phyloP scores from a whole-genome alignment of 2,888 invertebrate genomes.

The Leptinotarsa rubiginosa region DNA sequence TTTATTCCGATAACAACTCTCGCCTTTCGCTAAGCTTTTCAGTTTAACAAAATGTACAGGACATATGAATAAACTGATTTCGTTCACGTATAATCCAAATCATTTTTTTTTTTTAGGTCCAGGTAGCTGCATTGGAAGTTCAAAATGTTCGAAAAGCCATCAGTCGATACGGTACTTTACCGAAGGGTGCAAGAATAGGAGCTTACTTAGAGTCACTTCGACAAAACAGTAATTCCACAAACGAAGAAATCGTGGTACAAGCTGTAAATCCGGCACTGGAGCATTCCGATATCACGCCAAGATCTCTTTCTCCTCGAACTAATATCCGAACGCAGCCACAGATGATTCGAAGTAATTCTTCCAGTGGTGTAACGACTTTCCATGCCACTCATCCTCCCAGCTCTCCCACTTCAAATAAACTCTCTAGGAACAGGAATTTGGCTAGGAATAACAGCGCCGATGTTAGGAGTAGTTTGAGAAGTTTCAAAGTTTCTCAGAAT shows the following conservation, averaged over 20 bases:
- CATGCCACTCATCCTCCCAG: constrained; percentile 69
- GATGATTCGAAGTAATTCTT: constrained; percentile 91
- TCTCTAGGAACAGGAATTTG: constrained; percentile 69
- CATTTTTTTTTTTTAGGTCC: constrained; percentile 68
- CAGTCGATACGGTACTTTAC: constrained; percentile 95
- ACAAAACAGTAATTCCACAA: constrained; percentile 75
- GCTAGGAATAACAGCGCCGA: constrained; percentile 65
- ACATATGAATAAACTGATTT: no score
- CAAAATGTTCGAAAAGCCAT: constrained; percentile 95
- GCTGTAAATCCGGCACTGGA: constrained; percentile 57
- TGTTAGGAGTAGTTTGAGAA: constrained; percentile 63
- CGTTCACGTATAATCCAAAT: no score
- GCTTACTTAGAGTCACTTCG: constrained; percentile 95
- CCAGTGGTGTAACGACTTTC: constrained; percentile 81
- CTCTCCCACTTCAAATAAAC: constrained; percentile 73
- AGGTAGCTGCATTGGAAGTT: constrained; percentile 93
- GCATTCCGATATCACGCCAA: constrained; percentile 63
- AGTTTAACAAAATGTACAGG: no score
- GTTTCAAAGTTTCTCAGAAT: constrained; percentile 63
- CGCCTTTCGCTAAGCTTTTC: no score
- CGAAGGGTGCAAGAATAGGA: constrained; percentile 95
- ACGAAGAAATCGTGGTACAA: constrained; percentile 60
- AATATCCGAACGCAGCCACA: constrained; percentile 77
- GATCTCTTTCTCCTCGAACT: constrained; percentile 76
- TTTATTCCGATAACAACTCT: no score